Conservation (phyloP, 2,888 invertebrate genomes). For the Andrena hattorfiana region DNA sequence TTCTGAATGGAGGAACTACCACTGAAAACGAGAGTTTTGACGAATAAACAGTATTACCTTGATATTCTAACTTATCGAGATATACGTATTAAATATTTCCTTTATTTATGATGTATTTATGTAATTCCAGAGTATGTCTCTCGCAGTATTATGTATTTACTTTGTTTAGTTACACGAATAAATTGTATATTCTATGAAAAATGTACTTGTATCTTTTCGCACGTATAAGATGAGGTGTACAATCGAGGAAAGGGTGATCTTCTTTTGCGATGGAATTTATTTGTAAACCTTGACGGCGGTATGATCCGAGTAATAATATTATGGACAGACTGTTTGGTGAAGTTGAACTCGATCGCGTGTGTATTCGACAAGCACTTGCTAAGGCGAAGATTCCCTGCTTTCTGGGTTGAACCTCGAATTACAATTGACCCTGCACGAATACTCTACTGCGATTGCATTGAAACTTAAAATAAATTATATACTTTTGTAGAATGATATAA, state of each 20-base stretch:
- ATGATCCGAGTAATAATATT: too few species aligned
- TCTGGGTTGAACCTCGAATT: too few species aligned
- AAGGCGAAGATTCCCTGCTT: too few species aligned
- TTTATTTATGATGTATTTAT: background rate
- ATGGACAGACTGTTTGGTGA: too few species aligned
- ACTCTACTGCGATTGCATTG: background rate
- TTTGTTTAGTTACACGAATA: background rate
- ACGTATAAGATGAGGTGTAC: background rate
- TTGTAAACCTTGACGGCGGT: too few species aligned
- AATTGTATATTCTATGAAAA: background rate
- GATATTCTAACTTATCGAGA: background rate
- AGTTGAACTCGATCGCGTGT: too few species aligned
- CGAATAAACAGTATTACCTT: background rate
- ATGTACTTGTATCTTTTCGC: constrained; percentile 7
- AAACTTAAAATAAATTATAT: constrained; percentile 2
- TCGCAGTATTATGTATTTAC: background rate
- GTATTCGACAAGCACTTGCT: too few species aligned
- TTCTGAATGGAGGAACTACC: constrained; percentile 40
- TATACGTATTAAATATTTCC: too few species aligned
- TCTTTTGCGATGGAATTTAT: too few species aligned
- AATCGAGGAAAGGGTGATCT: too few species aligned
- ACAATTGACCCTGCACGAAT: too few species aligned
- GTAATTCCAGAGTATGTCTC: background rate
- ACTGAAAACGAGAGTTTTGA: background rate
- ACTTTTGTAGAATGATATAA: background rate